Base-by-base conservation (phyloP, 2,888 invertebrate species). In the Perizoma affinitatum region DNA sequence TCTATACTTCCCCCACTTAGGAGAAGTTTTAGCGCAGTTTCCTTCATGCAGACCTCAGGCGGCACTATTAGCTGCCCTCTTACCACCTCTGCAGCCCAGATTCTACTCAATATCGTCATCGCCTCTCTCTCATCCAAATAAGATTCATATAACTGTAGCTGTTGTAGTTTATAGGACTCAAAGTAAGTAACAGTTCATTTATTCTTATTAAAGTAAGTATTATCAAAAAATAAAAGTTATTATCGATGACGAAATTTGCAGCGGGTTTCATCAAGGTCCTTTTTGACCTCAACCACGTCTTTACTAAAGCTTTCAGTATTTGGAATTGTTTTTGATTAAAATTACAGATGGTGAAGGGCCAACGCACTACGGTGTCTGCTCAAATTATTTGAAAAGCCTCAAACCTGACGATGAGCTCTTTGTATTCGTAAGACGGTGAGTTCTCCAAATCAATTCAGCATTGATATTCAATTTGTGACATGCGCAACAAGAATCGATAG, bases 81-180 rank as follows among this genome's bases (percentile, higher is more conserved):
- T 98, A 40, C 96, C 96, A 35, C 93, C 96, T 0, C 87, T 98
- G 42, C 98, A 98, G 79, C 97, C 98, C 5, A 93, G 98, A 71
- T 98, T 97, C 87, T 98, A 98, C 88, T 98, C 97, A 46, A 98
- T 98, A 75, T 98, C 98, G 1, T 98, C 98, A 0, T 97, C 98
- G 7, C 96, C 97, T 0, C 82, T 94, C 5, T 94, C 95, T 9
- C 94, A 96, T 78, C 93, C 93, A 0, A 94, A 95, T 49, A 95
- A 96, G 80, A 95, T 98, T 33, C 98, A 98, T 80, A 88, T 97
- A 49, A 98, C 98, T 0, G 97, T 98, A 6, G 98, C 98, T 48
- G 96, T 98, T 6, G 98, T 98, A 10, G 94, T 95, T 50, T 98
- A 97, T 83, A 95, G 94, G 78, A 96, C 96, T 3, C 94, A 97